Evolutionary conservation across 2,113 vertebrate genomes (phyloP), one percentile per base, ranked within the genome.

Genomic region (Sinocyclocheilus anshuiensis): DNA sequence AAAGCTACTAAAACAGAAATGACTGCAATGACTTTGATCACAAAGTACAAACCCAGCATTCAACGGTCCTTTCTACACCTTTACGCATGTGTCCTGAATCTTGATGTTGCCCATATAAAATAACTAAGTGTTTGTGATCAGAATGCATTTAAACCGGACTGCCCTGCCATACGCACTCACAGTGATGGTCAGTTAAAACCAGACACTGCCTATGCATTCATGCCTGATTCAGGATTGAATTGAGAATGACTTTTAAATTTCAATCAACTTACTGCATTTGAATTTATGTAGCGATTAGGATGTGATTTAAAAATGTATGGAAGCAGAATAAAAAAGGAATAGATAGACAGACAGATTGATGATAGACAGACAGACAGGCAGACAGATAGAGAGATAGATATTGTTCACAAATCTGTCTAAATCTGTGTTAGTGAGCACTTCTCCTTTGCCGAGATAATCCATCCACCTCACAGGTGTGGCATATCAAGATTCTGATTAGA

Each of bases 11-110:
- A 59, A 79, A 79, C 77, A 33, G 53, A 59, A 79, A 79, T 79
- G 77, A 33, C 77, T 79, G 53, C 77, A 36, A 22, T 59, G 77
- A 79, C 53, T 79, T 59, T 79, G 77, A 79, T 79, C 77, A 79
- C 50, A 79, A 79, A 79, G 45, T 33, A 69, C 18, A 45, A 18
- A 83, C 24, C 42, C 26, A 50, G 45, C 65, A n/a, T 53, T 72
- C 48, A 83, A 53, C 65, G 13, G 67, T 45, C 29, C 65, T 65
- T 20, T 63, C 42, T 36, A 71, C 61, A 33, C 48, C 12, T 39
- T 53, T 29, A 57, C 45, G 24, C 39, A 36, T 71, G 65, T 83
- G 67, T 83, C 20, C 26, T 71, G 81, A 83, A 83, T 83, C 29
- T 83, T 55, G 48, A 83, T 83, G 24, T 69, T 48, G 9, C 45